Evolutionary conservation across 2,113 vertebrate genomes (phyloP).

Genomic region (Dissostichus mawsoni): DNA sequence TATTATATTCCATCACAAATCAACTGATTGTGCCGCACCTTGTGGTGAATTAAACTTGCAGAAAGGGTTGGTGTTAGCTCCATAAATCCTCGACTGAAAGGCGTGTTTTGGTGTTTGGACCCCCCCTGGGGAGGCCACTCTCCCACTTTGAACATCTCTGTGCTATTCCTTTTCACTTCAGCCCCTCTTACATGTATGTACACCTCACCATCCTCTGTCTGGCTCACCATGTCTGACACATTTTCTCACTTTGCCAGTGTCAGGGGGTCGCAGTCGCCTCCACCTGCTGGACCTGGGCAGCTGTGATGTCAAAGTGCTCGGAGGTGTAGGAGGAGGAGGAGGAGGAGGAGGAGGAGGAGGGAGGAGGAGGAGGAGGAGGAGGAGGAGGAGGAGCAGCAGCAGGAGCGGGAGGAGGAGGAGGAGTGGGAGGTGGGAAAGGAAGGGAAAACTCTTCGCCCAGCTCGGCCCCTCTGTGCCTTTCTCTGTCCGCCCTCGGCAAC

Average conservation of each 20-base stretch:
- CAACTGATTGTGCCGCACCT: background rate
- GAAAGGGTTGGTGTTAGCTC: background rate
- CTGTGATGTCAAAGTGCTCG: constrained; percentile 90
- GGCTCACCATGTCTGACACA: background rate
- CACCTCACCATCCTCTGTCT: background rate
- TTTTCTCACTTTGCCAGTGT: constrained; percentile 86
- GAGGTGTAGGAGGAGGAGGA: constrained; percentile 80
- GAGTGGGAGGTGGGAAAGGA: constrained; percentile 51
- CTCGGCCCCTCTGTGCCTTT: constrained; percentile 91
- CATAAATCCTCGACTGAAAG: background rate
- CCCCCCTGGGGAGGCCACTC: too few species aligned
- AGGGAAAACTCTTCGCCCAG: constrained; percentile 73
- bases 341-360: constrained; percentile 40
- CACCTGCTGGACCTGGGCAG: constrained; percentile 98
- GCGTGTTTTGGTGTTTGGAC: background rate
- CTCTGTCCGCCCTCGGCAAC: constrained; percentile 95
- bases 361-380: constrained; percentile 23
- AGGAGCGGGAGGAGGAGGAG: constrained; percentile 29
- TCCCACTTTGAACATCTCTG: too few species aligned
- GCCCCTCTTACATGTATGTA: background rate
- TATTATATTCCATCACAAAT: background rate
- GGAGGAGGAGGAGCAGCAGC: constrained; percentile 66
- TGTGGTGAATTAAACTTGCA: background rate
- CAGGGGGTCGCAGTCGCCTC: constrained; percentile 96
- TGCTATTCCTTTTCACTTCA: background rate